These are phyloP conservation scores for Hyphantria cunea DNA, from an alignment of 1,140 invertebrate genomes.

Conservation along the genomic window DNA sequence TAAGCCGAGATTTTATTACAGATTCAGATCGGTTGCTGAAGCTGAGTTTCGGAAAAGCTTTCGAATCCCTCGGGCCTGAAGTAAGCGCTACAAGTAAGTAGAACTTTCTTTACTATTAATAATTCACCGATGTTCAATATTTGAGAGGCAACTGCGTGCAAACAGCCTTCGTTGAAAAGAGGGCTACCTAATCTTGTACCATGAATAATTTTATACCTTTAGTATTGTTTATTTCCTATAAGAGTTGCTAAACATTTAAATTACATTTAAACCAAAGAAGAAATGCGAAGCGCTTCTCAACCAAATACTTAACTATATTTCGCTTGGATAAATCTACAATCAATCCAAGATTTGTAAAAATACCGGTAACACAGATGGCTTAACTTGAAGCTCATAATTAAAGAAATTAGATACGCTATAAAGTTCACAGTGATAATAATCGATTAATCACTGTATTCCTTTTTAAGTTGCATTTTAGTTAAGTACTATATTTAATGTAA, in stretches of 20 bases:
- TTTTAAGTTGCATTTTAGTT: too few species aligned
- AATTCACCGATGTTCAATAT: slow-evolving; percentile 24
- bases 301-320: too few species aligned
- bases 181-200: slow-evolving; percentile 8
- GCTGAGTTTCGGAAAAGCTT: slow-evolving; percentile 73
- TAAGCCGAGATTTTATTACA: slow-evolving; percentile 44
- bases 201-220: not conserved
- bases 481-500: too few species aligned
- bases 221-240: not conserved
- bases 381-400: too few species aligned
- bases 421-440: too few species aligned
- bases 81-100: slow-evolving; percentile 78
- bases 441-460: too few species aligned
- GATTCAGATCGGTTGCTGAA: slow-evolving; percentile 73
- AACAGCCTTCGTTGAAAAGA: slow-evolving; percentile 19
- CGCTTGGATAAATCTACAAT: too few species aligned
- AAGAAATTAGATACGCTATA: too few species aligned
- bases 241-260: not conserved
- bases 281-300: too few species aligned
- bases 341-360: too few species aligned
- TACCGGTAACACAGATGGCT: too few species aligned
- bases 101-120: slow-evolving; percentile 22
- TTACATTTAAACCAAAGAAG: not conserved
- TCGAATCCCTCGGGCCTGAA: slow-evolving; percentile 74
- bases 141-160: slow-evolving; percentile 22